These are phyloP conservation scores for Nemurella pictetii DNA, from an alignment of 2,888 invertebrate genomes.

Conservation along the genomic window DNA sequence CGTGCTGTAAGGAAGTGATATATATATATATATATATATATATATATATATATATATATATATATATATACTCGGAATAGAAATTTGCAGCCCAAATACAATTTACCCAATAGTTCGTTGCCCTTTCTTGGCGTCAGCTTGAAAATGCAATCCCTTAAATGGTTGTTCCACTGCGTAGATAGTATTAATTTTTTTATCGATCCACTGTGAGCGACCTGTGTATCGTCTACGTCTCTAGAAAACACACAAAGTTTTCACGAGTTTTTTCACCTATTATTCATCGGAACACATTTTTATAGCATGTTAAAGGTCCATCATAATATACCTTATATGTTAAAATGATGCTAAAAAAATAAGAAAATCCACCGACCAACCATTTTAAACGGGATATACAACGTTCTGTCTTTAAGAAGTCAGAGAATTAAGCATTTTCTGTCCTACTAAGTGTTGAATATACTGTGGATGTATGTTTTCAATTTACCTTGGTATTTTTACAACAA, in stretches of 20 bases:
- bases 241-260: not conserved
- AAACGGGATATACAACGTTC: not conserved
- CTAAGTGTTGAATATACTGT: not conserved
- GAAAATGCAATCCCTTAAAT: not conserved
- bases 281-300: not conserved
- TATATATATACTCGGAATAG: no score
- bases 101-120: not conserved
- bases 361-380: not conserved
- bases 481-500: no score
- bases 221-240: not conserved
- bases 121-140: not conserved
- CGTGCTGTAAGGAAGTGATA: no score
- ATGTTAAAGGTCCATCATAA: not conserved
- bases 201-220: not conserved
- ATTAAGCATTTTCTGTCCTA: not conserved
- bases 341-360: not conserved
- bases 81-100: no score
- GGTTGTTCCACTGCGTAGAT: not conserved
- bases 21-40: no score
- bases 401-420: not conserved
- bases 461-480: not conserved
- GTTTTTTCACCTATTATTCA: not conserved
- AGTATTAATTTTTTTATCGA: not conserved
- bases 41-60: no score
- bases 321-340: not conserved